Evolutionary conservation across 2,888 invertebrate genomes (phyloP).

Genomic region (Caenorhabditis drosophilae): DNA sequence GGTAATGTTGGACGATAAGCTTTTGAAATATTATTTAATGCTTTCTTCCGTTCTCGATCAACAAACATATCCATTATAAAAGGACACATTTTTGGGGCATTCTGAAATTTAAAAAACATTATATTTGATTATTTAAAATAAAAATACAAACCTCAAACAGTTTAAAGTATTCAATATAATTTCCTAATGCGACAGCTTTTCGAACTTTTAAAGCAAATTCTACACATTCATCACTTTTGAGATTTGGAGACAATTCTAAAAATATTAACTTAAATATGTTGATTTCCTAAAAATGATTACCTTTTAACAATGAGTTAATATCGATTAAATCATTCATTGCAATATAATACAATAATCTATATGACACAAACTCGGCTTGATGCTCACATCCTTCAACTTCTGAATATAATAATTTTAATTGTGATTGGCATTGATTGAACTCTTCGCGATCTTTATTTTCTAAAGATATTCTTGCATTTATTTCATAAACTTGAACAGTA

Average conservation of each 20-base stretch:
- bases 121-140: not conserved
- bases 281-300: slow-evolving; percentile 8
- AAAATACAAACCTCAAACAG: slow-evolving; percentile 75
- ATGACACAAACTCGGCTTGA: slow-evolving; percentile 90
- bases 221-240: slow-evolving; percentile 66
- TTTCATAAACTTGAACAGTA: slow-evolving; percentile 97
- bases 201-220: slow-evolving; percentile 81
- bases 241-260: slow-evolving; percentile 39
- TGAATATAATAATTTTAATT: slow-evolving; percentile 88
- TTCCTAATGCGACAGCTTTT: slow-evolving; percentile 89
- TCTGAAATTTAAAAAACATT: slow-evolving; percentile 67
- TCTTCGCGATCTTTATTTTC: slow-evolving; percentile 97
- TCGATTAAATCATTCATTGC: slow-evolving; percentile 98
- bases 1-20: slow-evolving; percentile 91
- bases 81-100: slow-evolving; percentile 91
- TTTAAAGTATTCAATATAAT: slow-evolving; percentile 89
- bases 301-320: slow-evolving; percentile 86
- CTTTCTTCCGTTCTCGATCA: slow-evolving; percentile 88
- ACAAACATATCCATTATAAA: slow-evolving; percentile 98
- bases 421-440: slow-evolving; percentile 94
- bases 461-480: slow-evolving; percentile 94
- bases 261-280: not conserved
- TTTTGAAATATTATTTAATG: slow-evolving; percentile 90
- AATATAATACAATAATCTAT: slow-evolving; percentile 93
- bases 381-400: slow-evolving; percentile 72